Evolutionary conservation across 2,113 vertebrate genomes (phyloP).

Genomic region (Ciconia maguari): DNA sequence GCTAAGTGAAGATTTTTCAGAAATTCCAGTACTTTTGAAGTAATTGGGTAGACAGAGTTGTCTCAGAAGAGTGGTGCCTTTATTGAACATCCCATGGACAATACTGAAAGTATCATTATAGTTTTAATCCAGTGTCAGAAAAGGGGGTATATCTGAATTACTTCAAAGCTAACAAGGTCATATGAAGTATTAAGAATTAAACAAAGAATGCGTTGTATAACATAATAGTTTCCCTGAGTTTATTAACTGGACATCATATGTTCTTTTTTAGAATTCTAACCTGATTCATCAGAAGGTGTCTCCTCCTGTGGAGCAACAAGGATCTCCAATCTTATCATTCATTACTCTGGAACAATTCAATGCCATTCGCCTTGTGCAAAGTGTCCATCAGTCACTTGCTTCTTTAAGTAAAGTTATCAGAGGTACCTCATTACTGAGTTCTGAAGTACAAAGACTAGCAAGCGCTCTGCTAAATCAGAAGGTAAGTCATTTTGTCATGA

Average conservation of each 20-base stretch:
- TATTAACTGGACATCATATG: background rate
- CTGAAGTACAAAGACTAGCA: conserved; percentile 89
- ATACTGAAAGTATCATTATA: background rate
- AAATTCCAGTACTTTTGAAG: background rate
- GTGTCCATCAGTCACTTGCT: conserved; percentile 93
- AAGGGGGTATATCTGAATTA: background rate
- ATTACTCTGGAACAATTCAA: conserved; percentile 90
- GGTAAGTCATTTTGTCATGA: conserved; percentile 69
- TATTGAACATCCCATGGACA: background rate
- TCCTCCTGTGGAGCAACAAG: conserved; percentile 83
- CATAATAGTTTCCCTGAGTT: background rate
- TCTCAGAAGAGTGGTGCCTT: background rate
- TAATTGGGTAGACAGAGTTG: background rate
- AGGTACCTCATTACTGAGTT: conserved; percentile 87
- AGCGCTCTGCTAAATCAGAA: conserved; percentile 92
- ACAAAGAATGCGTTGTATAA: background rate
- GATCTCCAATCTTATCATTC: conserved; percentile 88
- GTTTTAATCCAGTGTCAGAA: background rate
- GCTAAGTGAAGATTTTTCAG: background rate
- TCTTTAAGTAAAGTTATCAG: conserved; percentile 96
- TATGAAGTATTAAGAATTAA: background rate
- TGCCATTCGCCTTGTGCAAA: conserved; percentile 88
- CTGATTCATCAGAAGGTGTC: conserved; percentile 93
- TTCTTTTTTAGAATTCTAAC: conserved; percentile 83
- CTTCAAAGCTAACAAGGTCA: background rate